A percentile compares a stretch with the other conserved stretches of the same genome.
Conservation (phyloP, 1,140 invertebrate genomes). For the Ladona fulva region DNA sequence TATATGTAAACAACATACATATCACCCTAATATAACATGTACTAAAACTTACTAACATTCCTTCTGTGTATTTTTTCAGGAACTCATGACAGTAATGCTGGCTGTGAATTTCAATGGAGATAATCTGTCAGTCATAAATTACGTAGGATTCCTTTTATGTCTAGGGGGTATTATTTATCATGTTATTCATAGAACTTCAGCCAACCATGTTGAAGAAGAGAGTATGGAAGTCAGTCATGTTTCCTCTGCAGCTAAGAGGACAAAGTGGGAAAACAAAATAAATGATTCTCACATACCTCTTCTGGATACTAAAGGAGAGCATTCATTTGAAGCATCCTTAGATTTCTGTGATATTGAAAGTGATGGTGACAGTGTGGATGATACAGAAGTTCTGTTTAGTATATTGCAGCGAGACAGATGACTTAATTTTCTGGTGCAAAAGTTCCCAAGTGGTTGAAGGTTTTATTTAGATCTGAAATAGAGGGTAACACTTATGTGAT, state of each 20-base stretch:
- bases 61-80: constrained; percentile 62
- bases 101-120: constrained; percentile 82
- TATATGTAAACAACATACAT: too few relatives aligned
- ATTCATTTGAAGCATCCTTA: neutral
- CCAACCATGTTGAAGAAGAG: neutral
- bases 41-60: too few relatives aligned
- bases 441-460: too few relatives aligned
- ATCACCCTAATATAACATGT: too few relatives aligned
- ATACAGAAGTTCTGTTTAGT: neutral
- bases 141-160: constrained; percentile 77
- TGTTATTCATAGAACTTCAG: constrained; percentile 59
- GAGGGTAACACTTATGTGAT: too few relatives aligned
- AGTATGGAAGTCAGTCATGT: neutral
- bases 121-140: constrained; percentile 70
- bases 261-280: neutral
- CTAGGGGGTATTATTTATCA: constrained; percentile 82
- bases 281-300: neutral
- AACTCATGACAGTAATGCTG: constrained; percentile 78
- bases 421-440: too few relatives aligned
- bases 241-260: neutral
- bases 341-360: neutral
- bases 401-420: neutral
- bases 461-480: too few relatives aligned
- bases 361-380: neutral
- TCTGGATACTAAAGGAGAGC: neutral